A percentile compares a stretch with the other conserved stretches of the same genome.
phyloP scores from a whole-genome alignment of 2,888 invertebrate genomes.

The Heteromyza rotundicornis region DNA sequence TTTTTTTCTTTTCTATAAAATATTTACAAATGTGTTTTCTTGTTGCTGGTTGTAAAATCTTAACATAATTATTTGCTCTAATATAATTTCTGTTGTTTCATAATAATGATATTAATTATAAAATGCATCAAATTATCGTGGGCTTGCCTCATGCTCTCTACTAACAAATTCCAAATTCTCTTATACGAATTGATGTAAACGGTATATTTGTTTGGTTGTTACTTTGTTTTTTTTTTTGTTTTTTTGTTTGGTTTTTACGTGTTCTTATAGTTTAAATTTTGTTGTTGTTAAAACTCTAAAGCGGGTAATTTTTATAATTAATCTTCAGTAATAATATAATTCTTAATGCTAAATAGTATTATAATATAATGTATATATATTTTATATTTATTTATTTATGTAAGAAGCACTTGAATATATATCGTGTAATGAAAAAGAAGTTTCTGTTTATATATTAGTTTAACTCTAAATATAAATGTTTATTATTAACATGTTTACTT shows the following conservation, averaged over 20 bases:
- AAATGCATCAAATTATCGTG: neutral
- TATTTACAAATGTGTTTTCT: neutral
- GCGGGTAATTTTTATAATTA: constrained; percentile 37
- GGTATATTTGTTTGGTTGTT: neutral
- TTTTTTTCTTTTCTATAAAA: too few relatives aligned
- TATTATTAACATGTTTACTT: constrained; percentile 3
- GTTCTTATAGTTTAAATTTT: constrained; percentile 5
- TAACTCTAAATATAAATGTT: constrained; percentile 31
- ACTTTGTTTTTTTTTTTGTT: neutral
- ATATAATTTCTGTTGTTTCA: neutral
- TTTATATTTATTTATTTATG: constrained; percentile 52
- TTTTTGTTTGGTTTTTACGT: neutral
- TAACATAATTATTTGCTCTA: neutral
- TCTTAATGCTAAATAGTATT: constrained; percentile 8
- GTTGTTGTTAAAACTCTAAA: constrained; percentile 25
- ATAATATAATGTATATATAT: constrained; percentile 40
- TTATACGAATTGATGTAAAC: neutral
- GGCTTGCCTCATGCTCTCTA: neutral
- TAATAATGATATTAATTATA: neutral
- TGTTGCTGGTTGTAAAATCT: neutral
- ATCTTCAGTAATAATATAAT: constrained; percentile 25
- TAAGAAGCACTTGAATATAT: constrained; percentile 64
- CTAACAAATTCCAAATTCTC: constrained; percentile 4
- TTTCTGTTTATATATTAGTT: constrained; percentile 38
- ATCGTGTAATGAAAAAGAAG: constrained; percentile 60